phyloP scores from a whole-genome alignment of 2,113 vertebrate genomes.

The Pseudorectes ferrugineus region DNA sequence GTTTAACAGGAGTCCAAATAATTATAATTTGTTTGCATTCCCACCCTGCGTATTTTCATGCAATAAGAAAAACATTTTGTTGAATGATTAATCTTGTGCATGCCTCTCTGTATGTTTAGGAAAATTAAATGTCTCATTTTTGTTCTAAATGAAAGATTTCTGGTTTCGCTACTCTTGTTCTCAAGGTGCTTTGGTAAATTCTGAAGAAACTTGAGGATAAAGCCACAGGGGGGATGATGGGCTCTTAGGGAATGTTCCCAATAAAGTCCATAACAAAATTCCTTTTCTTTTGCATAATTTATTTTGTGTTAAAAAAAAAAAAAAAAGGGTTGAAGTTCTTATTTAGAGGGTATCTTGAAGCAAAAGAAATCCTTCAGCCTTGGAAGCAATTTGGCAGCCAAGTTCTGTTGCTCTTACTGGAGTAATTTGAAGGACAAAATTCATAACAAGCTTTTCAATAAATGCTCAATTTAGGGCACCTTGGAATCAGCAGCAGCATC shows the following conservation, averaged over 20 bases:
- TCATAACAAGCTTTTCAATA: background rate
- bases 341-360: background rate
- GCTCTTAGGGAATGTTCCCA: background rate
- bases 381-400: background rate
- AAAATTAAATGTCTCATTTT: background rate
- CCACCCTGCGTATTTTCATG: background rate
- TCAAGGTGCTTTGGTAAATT: background rate
- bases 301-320: background rate
- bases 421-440: background rate
- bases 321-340: background rate
- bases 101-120: background rate
- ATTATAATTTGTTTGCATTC: constrained; percentile 45
- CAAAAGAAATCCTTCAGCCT: background rate
- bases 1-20: constrained; percentile 49
- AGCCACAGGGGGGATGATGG: background rate
- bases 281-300: background rate
- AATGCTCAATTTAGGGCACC: background rate
- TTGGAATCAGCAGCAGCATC: background rate
- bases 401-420: background rate
- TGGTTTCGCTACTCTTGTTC: background rate
- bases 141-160: background rate
- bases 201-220: background rate
- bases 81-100: background rate
- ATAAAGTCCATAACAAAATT: background rate
- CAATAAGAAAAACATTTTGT: constrained; percentile 23